phyloP scores from a whole-genome alignment of 1,140 invertebrate genomes.

The Camponotus pennsylvanicus region DNA sequence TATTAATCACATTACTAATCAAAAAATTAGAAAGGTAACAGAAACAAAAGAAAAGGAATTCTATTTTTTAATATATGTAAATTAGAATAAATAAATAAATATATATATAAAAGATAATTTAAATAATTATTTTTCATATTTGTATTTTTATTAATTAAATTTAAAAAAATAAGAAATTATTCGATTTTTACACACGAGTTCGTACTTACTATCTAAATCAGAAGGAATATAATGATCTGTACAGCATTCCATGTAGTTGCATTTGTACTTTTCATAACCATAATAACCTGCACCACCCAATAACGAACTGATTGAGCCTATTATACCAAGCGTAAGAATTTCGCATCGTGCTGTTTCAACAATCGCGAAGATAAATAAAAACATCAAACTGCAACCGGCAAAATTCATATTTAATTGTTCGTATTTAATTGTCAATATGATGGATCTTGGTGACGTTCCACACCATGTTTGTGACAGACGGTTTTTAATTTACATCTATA shows the following conservation, averaged over 20 bases:
- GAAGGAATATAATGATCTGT: constrained; percentile 80
- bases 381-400: background rate
- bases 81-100: background rate
- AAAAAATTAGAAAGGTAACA: background rate
- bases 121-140: too few relatives aligned
- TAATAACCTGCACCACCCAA: background rate
- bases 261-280: constrained; percentile 64
- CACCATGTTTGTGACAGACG: too few relatives aligned
- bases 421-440: constrained; percentile 1
- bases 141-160: too few relatives aligned
- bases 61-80: background rate
- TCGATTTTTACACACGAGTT: background rate
- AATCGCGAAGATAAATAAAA: constrained; percentile 8
- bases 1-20: background rate
- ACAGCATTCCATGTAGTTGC: constrained; percentile 84
- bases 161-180: background rate
- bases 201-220: constrained; percentile 74
- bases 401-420: constrained; percentile 60
- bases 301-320: too few relatives aligned
- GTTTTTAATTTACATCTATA: too few relatives aligned
- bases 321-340: background rate
- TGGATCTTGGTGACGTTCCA: background rate
- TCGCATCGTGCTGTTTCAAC: constrained; percentile 12
- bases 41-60: too few relatives aligned
- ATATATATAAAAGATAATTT: too few relatives aligned